Conservation (phyloP, 30 jellyfish, hydroid and myxozoan species). For the Aurelia aurita region DNA sequence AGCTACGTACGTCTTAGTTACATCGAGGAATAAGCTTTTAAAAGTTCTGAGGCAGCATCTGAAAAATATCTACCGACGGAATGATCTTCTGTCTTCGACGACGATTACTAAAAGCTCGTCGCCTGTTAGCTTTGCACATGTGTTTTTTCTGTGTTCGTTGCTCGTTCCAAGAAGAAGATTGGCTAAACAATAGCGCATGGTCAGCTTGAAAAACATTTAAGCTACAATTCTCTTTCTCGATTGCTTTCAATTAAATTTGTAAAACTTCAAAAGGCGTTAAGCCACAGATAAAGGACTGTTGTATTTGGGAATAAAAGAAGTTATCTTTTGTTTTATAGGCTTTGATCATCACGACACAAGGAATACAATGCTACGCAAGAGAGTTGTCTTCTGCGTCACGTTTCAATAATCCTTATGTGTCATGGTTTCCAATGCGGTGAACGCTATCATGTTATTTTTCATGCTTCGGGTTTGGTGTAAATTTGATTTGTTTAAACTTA, state of each 20-base stretch:
- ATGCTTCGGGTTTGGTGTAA: no score
- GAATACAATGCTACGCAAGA: conserved; percentile 5
- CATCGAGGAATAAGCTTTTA: conserved; percentile 7
- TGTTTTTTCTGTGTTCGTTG: no score
- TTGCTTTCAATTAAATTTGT: not conserved
- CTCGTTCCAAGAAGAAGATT: not conserved
- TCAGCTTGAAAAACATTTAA: not conserved
- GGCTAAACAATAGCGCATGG: conserved; percentile 7
- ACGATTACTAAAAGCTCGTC: no score
- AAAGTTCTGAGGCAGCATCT: not conserved
- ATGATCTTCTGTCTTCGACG: no score
- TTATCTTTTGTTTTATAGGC: conserved; percentile 39
- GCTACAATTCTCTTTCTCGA: not conserved
- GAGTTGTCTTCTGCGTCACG: conserved; percentile 32
- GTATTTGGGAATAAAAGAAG: conserved; percentile 18
- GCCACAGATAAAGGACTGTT: conserved; percentile 39
- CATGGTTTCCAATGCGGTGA: conserved; percentile 22
- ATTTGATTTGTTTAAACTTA: no score
- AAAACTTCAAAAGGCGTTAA: conserved; percentile 4
- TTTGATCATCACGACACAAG: conserved; percentile 4
- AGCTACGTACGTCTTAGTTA: no score
- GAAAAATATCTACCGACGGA: not conserved
- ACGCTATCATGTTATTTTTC: no score
- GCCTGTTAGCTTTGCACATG: no score
- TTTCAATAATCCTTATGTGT: conserved; percentile 7